These are phyloP conservation scores for Ormyrus thymus DNA, from an alignment of 2,888 invertebrate genomes.

Conservation along the genomic window DNA sequence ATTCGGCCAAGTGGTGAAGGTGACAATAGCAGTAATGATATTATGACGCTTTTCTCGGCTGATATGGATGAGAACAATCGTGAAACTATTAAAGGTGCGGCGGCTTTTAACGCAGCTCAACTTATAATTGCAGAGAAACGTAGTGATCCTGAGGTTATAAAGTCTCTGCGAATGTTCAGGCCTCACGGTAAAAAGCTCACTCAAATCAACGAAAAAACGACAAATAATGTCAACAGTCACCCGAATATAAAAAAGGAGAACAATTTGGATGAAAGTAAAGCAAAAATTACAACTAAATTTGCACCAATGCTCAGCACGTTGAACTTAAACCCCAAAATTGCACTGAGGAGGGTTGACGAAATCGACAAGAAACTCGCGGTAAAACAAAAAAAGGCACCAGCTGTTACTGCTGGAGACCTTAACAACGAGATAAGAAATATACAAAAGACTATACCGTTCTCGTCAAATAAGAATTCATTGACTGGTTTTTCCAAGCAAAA, in stretches of 20 bases:
- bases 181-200: conserved; percentile 69
- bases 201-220: conserved; percentile 42
- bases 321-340: conserved; percentile 74
- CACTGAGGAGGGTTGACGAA: conserved; percentile 72
- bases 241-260: conserved; percentile 60
- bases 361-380: conserved; percentile 62
- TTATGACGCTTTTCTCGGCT: conserved; percentile 71
- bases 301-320: conserved; percentile 73
- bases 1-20: conserved; percentile 67
- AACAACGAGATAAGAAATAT: conserved; percentile 69
- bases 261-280: conserved; percentile 59
- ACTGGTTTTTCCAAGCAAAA: conserved; percentile 67
- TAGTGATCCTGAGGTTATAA: conserved; percentile 77
- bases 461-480: conserved; percentile 64
- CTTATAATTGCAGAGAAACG: conserved; percentile 71
- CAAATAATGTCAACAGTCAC: conserved; percentile 38
- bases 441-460: conserved; percentile 69
- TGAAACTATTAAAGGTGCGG: conserved; percentile 71
- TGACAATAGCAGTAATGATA: conserved; percentile 71
- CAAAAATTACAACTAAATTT: conserved; percentile 64
- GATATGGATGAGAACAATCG: conserved; percentile 72
- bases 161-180: conserved; percentile 77
- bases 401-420: conserved; percentile 66
- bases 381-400: conserved; percentile 57
- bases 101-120: conserved; percentile 70